Evolutionary conservation across 2,888 invertebrate species (phyloP), one percentile per base, ranked within the genome.

Genomic region (Latrodectus elegans): DNA sequence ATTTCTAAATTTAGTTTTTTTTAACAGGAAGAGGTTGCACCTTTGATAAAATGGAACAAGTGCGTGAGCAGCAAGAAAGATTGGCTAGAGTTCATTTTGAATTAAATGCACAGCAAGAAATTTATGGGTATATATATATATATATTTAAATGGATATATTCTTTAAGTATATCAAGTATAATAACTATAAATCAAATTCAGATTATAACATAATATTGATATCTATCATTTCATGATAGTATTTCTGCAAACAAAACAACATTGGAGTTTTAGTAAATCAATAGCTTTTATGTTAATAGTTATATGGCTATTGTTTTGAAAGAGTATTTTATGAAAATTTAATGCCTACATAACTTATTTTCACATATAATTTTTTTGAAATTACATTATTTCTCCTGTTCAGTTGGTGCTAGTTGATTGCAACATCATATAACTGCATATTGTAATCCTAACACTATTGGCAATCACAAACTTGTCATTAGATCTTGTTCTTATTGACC

Each of bases 11-110:
- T 17, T 15, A 49, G 0, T 71, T 22, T 72, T 72, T 26, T 70
- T 51, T 52, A 15, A 10, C 53, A 93, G 93, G 93, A 73, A 92
- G 92, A 67, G 97, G 97, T 76, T 96, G 96, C 90, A 97, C 97
- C 89, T 97, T 98, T 96, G 97, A 98, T 91, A 97, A 98, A 93
- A 98, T 99, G 98, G 98, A 97, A 77, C 96, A 96, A 92, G 97
- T 99, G 89, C 94, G 98, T 81, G 97, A 98, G 91, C 98, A 98
- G 91, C 98, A 99, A 92, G 98, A 99, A 92, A 95, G 96, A 91
- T 93, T 99, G 89, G 98, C 98, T 8, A 94, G 96, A 91, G 93
- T 98, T 84, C 98, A 99, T 93, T 99, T 98, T 92, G 97, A 97
- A 92, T 92, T 96, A 70, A 95, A 95, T 77, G 94, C 94, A 15